Conservation (phyloP, 1,140 invertebrate species). For the Dysdera silvatica region DNA sequence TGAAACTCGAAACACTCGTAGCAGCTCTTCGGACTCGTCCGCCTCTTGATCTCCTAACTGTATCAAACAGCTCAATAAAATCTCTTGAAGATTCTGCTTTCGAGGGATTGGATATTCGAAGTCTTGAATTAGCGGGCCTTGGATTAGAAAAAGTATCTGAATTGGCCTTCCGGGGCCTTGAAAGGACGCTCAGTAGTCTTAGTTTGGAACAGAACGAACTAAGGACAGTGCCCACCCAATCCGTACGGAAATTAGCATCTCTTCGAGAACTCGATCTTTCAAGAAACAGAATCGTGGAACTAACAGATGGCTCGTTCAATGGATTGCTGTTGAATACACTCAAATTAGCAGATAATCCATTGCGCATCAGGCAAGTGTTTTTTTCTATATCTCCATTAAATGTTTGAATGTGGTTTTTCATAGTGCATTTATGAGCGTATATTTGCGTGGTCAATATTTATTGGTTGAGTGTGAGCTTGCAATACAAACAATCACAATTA, state of each 20-base stretch:
- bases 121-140: conserved; percentile 76
- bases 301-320: conserved; percentile 56
- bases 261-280: conserved; percentile 78
- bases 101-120: conserved; percentile 60
- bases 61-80: conserved; percentile 72
- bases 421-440: no score
- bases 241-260: conserved; percentile 58
- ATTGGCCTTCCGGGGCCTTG: conserved; percentile 71
- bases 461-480: no score
- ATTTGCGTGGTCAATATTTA: no score
- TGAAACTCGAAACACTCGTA: conserved; percentile 65
- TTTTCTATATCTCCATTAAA: no score
- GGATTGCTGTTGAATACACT: conserved; percentile 57
- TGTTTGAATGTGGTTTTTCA: no score
- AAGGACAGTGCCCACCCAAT: conserved; percentile 62
- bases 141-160: conserved; percentile 61
- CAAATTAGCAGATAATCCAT: conserved; percentile 61
- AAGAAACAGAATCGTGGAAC: conserved; percentile 63
- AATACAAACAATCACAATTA: no score
- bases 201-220: conserved; percentile 72
- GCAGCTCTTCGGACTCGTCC: conserved; percentile 55
- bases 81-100: conserved; percentile 59
- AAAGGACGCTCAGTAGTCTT: conserved; percentile 65
- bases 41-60: conserved; percentile 72
- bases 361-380: conserved; percentile 15